Percentiles rank a stretch among this genome's conserved stretches.
phyloP scores from a whole-genome alignment of 2,888 invertebrate genomes.

The Escarpia spicata region DNA sequence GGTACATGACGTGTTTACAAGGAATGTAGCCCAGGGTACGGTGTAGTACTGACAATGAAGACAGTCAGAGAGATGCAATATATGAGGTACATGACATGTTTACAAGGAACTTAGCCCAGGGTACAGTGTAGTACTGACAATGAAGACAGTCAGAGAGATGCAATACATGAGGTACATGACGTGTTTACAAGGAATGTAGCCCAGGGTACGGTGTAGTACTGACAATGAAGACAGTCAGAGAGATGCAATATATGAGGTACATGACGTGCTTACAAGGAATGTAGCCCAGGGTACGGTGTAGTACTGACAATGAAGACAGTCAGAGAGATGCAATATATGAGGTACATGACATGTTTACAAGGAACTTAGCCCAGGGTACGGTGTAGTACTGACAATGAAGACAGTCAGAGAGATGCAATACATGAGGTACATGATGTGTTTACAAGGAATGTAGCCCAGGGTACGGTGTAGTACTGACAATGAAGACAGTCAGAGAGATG shows the following conservation, averaged over 20 bases:
- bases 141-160: too few species aligned
- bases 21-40: too few species aligned
- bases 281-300: background rate
- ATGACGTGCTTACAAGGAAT: slow-evolving; percentile 21
- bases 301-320: too few species aligned
- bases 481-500: too few species aligned
- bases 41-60: background rate
- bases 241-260: too few species aligned
- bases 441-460: background rate
- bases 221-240: too few species aligned
- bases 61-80: too few species aligned
- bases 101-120: background rate
- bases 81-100: background rate
- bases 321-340: too few species aligned
- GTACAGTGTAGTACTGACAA: too few species aligned
- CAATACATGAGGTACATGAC: too few species aligned
- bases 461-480: background rate
- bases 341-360: slow-evolving; percentile 21
- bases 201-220: background rate
- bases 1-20: slow-evolving; percentile 21
- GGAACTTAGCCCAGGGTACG: too few species aligned
- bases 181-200: slow-evolving; percentile 23
- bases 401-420: too few species aligned
- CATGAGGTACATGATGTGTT: background rate
- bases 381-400: background rate